phyloP scores from a whole-genome alignment of 2,888 invertebrate genomes.

The Eugnorisma glareosa region DNA sequence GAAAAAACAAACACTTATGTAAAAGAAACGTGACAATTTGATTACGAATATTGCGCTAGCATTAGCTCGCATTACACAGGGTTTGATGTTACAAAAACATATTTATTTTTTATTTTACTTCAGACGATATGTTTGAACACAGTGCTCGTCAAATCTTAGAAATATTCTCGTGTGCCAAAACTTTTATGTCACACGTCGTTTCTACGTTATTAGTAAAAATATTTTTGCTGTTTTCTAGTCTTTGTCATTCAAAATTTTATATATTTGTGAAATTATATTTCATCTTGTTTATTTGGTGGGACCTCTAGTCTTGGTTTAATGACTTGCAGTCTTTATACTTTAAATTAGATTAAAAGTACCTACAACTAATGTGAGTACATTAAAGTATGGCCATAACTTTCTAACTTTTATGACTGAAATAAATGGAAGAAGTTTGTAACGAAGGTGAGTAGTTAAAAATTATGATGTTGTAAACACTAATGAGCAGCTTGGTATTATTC shows the following conservation, averaged over 20 bases:
- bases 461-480: conserved; percentile 51
- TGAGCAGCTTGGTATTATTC: conserved; percentile 43
- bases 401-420: conserved; percentile 47
- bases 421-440: conserved; percentile 58
- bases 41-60: conserved; percentile 47
- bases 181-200: conserved; percentile 41
- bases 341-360: conserved; percentile 32
- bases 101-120: conserved; percentile 44
- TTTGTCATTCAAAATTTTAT: conserved; percentile 37
- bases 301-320: conserved; percentile 36
- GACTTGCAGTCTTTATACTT: conserved; percentile 26
- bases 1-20: conserved; percentile 43
- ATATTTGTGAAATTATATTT: conserved; percentile 33
- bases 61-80: conserved; percentile 34
- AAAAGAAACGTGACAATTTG: conserved; percentile 50
- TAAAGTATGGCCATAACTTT: conserved; percentile 54
- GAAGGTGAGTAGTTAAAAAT: conserved; percentile 58
- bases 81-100: conserved; percentile 40
- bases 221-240: conserved; percentile 31
- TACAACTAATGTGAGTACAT: conserved; percentile 43
- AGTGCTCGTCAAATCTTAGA: conserved; percentile 47
- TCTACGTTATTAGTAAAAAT: conserved; percentile 33
- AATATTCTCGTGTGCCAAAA: conserved; percentile 44
- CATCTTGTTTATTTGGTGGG: conserved; percentile 3
- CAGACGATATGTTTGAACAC: conserved; percentile 23